A percentile compares a stretch with the other conserved stretches of the same genome.
These are phyloP conservation scores for Columba janthina DNA, from an alignment of 2,113 vertebrate genomes.

Conservation along the genomic window DNA sequence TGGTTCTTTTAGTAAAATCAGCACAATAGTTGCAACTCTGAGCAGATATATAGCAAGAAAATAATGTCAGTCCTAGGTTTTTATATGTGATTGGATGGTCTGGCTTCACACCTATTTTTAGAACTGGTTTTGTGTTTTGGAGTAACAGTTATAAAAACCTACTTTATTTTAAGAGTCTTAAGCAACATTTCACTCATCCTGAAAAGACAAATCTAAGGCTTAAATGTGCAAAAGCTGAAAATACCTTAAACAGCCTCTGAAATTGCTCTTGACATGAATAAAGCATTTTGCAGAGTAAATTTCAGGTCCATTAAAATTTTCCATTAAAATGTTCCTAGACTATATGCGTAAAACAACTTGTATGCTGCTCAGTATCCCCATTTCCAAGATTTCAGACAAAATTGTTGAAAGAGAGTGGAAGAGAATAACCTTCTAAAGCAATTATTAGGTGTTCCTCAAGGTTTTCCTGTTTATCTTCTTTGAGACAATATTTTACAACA, in stretches of 20 bases:
- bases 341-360: neutral
- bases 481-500: neutral
- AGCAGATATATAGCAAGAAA: neutral
- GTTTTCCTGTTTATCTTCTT: neutral
- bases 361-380: neutral
- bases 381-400: neutral
- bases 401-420: neutral
- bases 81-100: neutral
- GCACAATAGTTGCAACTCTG: neutral
- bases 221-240: neutral
- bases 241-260: neutral
- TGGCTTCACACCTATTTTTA: neutral
- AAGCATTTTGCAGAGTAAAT: neutral
- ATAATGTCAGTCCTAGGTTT: neutral
- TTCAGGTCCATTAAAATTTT: slow-evolving; percentile 15
- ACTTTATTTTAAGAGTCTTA: neutral
- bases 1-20: neutral
- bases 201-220: neutral
- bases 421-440: neutral
- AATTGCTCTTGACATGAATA: neutral
- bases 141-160: neutral
- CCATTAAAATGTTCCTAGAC: neutral
- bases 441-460: neutral
- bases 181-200: neutral
- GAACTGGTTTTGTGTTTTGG: neutral